phyloP scores from a whole-genome alignment of 2,797 vertebrate species.

The Megaceryle alcyon region DNA sequence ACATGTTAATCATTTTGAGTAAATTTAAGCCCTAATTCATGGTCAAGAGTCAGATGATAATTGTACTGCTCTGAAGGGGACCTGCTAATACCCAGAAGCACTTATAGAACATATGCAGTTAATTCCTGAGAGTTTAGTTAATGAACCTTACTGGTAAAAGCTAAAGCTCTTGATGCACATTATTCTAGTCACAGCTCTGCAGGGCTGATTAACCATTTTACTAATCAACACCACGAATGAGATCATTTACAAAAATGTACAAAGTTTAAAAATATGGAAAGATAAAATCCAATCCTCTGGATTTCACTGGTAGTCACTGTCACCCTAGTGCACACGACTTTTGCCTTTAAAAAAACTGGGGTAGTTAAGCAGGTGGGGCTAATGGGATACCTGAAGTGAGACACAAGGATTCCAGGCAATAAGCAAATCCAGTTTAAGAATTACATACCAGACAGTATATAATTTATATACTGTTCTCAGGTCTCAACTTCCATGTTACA shows the following conservation, averaged over 20 bases:
- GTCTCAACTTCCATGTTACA: background rate
- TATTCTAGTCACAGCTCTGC: conserved; percentile 76
- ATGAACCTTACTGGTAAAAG: conserved; percentile 92
- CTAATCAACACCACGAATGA: background rate
- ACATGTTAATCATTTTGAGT: conserved; percentile 61
- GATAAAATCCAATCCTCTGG: conserved; percentile 42
- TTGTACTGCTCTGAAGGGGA: conserved; percentile 79
- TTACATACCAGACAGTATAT: background rate
- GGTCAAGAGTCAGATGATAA: conserved; percentile 72
- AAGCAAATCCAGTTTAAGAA: conserved; percentile 2
- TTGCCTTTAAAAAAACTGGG: background rate
- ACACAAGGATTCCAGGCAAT: conserved; percentile 59
- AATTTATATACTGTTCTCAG: background rate
- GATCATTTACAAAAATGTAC: conserved; percentile 41
- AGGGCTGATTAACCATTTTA: conserved; percentile 51
- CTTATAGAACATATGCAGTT: conserved; percentile 82
- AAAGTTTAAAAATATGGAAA: conserved; percentile 54
- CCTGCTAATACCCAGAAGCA: conserved; percentile 82
- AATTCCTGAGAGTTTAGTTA: conserved; percentile 95
- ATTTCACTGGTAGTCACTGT: conserved; percentile 7
- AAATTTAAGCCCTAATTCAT: conserved; percentile 65
- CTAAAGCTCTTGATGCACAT: conserved; percentile 76
- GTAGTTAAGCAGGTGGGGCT: conserved; percentile 28
- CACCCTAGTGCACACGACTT: background rate
- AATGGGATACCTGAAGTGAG: conserved; percentile 40